A percentile compares a stretch with the other conserved stretches of the same genome.
These are phyloP conservation scores for Drosophila willistoni DNA, from an alignment of 1,140 invertebrate genomes.

Conservation along the genomic window DNA sequence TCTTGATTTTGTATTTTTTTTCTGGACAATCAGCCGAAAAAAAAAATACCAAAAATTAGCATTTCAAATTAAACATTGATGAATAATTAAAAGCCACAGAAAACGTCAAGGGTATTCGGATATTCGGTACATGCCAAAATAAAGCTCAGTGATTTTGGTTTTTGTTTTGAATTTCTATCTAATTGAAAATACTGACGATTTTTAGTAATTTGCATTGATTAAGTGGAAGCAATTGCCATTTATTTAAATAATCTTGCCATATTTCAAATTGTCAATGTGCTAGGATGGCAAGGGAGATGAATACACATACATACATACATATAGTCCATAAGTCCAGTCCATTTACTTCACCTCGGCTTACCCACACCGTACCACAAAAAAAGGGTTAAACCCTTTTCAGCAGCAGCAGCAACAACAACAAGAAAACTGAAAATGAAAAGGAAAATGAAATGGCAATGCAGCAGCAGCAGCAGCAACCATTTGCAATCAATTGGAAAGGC, in stretches of 20 bases:
- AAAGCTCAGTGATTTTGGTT: neutral
- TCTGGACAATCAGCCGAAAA: too few relatives aligned
- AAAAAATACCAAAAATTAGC: too few relatives aligned
- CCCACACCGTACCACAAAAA: neutral
- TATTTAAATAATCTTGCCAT: conserved; percentile 74
- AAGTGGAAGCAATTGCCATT: conserved; percentile 41
- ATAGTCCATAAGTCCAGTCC: neutral
- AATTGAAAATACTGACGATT: conserved; percentile 29
- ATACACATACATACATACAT: neutral
- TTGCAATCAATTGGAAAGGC: conserved; percentile 58
- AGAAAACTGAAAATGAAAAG: conserved; percentile 19
- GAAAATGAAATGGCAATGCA: conserved; percentile 49
- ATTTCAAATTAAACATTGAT: too few relatives aligned
- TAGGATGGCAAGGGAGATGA: conserved; percentile 4
- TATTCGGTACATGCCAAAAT: neutral
- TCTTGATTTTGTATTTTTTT: too few relatives aligned
- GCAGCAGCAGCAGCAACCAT: conserved; percentile 39
- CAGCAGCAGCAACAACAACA: conserved; percentile 33
- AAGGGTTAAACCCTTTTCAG: conserved; percentile 64
- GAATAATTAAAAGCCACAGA: too few relatives aligned
- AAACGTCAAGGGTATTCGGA: neutral
- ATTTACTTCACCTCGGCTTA: neutral
- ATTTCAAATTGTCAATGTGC: conserved; percentile 57
- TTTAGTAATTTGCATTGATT: conserved; percentile 22
- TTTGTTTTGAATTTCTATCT: neutral